Conservation (phyloP, 2,797 vertebrate species). For the Scomberomorus guttatus region DNA sequence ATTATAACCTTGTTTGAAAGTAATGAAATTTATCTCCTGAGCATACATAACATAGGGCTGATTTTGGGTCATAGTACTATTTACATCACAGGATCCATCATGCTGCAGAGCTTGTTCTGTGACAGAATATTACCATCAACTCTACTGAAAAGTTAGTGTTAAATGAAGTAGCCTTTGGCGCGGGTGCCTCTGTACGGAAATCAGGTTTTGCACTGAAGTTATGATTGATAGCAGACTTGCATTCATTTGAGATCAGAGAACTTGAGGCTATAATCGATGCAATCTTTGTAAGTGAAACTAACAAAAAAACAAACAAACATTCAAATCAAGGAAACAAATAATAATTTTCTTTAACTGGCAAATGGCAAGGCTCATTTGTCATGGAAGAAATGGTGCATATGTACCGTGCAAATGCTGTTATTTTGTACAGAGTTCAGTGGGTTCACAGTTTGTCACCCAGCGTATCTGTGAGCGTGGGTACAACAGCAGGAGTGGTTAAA, state of each 20-base stretch:
- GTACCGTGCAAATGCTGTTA: slow-evolving; percentile 20
- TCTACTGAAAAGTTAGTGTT: not conserved
- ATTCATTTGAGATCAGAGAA: slow-evolving; percentile 30
- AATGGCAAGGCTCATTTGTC: slow-evolving; percentile 51
- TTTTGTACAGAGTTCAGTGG: slow-evolving; percentile 40
- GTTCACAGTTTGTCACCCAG: slow-evolving; percentile 53
- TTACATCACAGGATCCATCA: not conserved
- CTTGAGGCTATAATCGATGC: slow-evolving; percentile 54
- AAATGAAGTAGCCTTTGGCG: slow-evolving; percentile 17
- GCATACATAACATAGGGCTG: not conserved
- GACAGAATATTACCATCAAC: slow-evolving; percentile 20
- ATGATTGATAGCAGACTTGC: slow-evolving; percentile 61
- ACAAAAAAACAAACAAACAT: slow-evolving; percentile 25
- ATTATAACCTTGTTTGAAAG: slow-evolving; percentile 12
- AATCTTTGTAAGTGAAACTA: slow-evolving; percentile 57
- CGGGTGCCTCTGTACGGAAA: slow-evolving; percentile 38
- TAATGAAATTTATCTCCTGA: slow-evolving; percentile 17
- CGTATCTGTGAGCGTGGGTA: slow-evolving; percentile 21
- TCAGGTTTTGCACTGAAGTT: slow-evolving; percentile 28
- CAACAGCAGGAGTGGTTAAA: slow-evolving; percentile 40
- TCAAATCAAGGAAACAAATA: slow-evolving; percentile 45
- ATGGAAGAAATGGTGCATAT: slow-evolving; percentile 25
- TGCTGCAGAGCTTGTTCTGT: not conserved
- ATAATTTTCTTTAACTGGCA: slow-evolving; percentile 24
- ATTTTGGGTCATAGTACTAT: slow-evolving; percentile 8